Percentiles rank a stretch among this genome's conserved stretches.
phyloP scores from a whole-genome alignment of 2,888 invertebrate species.

The Clitarchus hookeri region DNA sequence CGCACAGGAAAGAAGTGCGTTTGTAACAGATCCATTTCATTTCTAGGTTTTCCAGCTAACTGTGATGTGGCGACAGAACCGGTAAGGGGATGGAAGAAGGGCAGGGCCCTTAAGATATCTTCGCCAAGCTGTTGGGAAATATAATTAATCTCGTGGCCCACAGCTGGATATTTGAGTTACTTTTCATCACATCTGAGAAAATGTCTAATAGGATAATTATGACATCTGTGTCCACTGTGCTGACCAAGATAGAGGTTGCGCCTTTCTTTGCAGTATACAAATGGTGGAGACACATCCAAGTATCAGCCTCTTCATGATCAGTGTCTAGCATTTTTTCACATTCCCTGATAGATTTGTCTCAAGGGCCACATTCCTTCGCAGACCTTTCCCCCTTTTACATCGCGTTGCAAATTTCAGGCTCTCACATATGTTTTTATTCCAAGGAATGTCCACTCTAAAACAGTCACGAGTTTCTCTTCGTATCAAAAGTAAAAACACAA shows the following conservation, averaged over 20 bases:
- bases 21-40: not conserved
- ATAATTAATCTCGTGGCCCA: not conserved
- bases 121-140: not conserved
- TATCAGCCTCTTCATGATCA: slow-evolving; percentile 15
- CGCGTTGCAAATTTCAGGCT: not conserved
- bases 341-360: not conserved
- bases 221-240: no score
- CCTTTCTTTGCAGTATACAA: not conserved
- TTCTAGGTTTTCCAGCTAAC: not conserved
- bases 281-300: not conserved
- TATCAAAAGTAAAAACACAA: not conserved
- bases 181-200: slow-evolving; percentile 2
- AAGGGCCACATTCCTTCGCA: not conserved
- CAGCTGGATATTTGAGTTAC: not conserved
- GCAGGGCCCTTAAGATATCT: not conserved
- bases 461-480: not conserved
- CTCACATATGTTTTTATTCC: not conserved
- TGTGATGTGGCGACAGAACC: not conserved
- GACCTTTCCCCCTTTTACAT: not conserved
- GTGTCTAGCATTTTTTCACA: not conserved
- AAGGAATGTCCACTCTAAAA: not conserved
- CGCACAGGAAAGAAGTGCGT: not conserved
- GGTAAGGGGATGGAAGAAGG: not conserved
- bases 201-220: not conserved
- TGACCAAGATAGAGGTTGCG: not conserved